These are phyloP conservation scores for Trogon surrucura DNA, from an alignment of 2,113 vertebrate species.

Conservation along the genomic window DNA sequence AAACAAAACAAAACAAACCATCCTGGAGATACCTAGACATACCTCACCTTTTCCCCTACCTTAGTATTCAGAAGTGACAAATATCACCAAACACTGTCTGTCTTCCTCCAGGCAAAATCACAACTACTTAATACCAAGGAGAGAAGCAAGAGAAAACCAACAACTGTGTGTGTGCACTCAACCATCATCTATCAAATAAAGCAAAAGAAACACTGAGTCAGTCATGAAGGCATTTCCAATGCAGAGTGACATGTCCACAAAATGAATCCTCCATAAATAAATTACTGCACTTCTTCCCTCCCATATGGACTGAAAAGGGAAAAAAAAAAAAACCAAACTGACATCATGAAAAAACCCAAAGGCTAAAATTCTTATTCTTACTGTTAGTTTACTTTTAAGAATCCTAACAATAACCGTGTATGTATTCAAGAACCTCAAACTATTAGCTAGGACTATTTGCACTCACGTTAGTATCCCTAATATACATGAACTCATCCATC, in stretches of 20 bases:
- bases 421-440: background rate
- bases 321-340: background rate
- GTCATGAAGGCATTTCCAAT: conserved; percentile 52
- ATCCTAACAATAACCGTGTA: background rate
- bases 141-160: conserved; percentile 19
- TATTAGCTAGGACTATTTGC: background rate
- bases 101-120: background rate
- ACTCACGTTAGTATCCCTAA: background rate
- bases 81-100: background rate
- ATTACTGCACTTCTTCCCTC: conserved; percentile 36
- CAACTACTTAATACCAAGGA: conserved; percentile 20
- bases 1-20: background rate
- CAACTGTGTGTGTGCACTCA: background rate
- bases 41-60: background rate
- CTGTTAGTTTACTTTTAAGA: background rate
- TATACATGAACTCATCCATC: background rate
- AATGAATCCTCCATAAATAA: conserved; percentile 71
- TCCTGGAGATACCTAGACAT: background rate
- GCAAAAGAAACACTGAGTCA: conserved; percentile 50
- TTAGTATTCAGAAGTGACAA: background rate
- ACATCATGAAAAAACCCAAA: background rate
- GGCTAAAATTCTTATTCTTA: conserved; percentile 28
- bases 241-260: conserved; percentile 50
- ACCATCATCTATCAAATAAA: conserved; percentile 57
- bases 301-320: conserved; percentile 21